These are phyloP conservation scores for Bubo bubo DNA, from an alignment of 2,113 vertebrate genomes.

Conservation along the genomic window DNA sequence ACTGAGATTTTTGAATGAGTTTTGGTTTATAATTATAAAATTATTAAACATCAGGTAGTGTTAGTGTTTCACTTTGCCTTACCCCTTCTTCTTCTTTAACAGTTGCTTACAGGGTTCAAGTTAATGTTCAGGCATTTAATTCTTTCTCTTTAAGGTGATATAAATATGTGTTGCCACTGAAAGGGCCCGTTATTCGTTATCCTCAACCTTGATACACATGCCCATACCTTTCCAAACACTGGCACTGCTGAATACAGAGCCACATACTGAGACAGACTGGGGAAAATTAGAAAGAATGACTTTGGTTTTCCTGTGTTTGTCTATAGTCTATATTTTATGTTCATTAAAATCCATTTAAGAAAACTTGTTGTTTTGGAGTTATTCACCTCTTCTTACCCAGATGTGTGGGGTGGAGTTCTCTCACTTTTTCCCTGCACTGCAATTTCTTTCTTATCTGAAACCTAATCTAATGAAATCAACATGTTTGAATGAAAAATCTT, in stretches of 20 bases:
- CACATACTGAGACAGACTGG: neutral
- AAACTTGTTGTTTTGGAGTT: neutral
- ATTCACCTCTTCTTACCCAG: neutral
- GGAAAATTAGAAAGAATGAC: neutral
- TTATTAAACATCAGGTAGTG: neutral
- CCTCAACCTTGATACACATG: neutral
- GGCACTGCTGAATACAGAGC: neutral
- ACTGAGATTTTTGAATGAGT: neutral
- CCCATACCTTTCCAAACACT: neutral
- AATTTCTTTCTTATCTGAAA: neutral
- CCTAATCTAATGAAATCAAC: neutral
- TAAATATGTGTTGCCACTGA: neutral
- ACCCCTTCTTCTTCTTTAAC: neutral
- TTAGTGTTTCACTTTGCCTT: neutral
- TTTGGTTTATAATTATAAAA: neutral
- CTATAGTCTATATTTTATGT: neutral
- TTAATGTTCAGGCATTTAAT: neutral
- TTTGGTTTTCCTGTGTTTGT: neutral
- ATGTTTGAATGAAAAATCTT: neutral
- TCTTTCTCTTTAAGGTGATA: neutral
- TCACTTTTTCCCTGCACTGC: neutral
- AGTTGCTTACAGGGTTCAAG: neutral
- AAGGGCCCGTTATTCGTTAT: neutral
- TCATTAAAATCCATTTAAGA: neutral
- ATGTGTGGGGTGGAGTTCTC: fast-evolving